Percentiles rank a stretch among this genome's conserved stretches.
Conservation (phyloP, 2,888 invertebrate genomes). For the Digitonthophagus gazella region DNA sequence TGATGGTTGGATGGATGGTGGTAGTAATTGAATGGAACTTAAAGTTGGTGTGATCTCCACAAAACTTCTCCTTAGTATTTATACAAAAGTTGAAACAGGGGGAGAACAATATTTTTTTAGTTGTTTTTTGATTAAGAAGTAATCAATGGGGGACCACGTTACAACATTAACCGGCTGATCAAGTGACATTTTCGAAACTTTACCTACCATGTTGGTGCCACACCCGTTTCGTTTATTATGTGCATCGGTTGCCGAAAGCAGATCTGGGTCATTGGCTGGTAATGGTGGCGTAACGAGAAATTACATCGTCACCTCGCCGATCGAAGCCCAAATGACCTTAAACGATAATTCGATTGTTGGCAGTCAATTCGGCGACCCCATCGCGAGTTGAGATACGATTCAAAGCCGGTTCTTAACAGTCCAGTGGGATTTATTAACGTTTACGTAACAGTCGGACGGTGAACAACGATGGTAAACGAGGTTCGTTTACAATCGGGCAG, state of each 20-base stretch:
- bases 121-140: not conserved
- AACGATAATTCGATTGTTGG: not conserved
- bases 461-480: not conserved
- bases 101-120: not conserved
- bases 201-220: conserved; percentile 3
- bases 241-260: not conserved
- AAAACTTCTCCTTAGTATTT: not conserved
- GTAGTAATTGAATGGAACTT: not conserved
- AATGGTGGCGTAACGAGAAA: conserved; percentile 4
- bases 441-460: not conserved
- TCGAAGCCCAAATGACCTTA: conserved; percentile 10
- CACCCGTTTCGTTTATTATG: conserved; percentile 6
- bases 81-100: conserved; percentile 8
- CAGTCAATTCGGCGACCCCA: conserved; percentile 1
- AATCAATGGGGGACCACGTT: not conserved
- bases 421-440: not conserved
- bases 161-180: conserved; percentile 4
- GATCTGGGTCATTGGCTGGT: conserved; percentile 15
- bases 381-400: conserved; percentile 5
- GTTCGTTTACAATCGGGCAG: not conserved
- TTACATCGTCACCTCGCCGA: conserved; percentile 10
- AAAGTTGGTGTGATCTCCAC: not conserved
- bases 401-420: not conserved
- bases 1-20: not conserved
- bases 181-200: conserved; percentile 3